These are phyloP conservation scores for Thymelicus acteon DNA, from an alignment of 2,888 invertebrate species.

Conservation along the genomic window DNA sequence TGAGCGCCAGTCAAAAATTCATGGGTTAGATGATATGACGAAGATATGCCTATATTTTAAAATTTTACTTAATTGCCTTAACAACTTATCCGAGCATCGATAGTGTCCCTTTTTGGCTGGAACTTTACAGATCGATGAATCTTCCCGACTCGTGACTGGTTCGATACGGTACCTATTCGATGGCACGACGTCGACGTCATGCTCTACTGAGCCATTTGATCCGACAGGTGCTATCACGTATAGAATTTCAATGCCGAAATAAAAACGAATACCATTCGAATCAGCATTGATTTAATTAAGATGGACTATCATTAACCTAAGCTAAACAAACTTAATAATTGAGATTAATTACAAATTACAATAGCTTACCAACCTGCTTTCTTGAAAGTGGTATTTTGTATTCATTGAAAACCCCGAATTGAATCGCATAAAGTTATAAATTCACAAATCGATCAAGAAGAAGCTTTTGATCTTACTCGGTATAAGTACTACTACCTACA, in stretches of 20 bases:
- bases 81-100: too few relatives aligned
- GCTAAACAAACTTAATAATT: too few relatives aligned
- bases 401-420: too few relatives aligned
- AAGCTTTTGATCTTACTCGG: neutral
- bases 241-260: neutral
- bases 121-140: slow-evolving; percentile 8
- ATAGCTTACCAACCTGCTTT: too few relatives aligned
- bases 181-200: slow-evolving; percentile 56
- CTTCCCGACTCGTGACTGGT: slow-evolving; percentile 54
- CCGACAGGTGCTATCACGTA: slow-evolving; percentile 66
- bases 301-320: neutral
- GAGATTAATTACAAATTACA: too few relatives aligned
- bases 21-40: too few relatives aligned
- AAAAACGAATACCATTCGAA: neutral
- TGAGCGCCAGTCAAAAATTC: too few relatives aligned
- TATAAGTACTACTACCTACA: neutral
- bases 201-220: slow-evolving; percentile 68
- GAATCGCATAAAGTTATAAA: too few relatives aligned
- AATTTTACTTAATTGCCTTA: too few relatives aligned
- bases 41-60: too few relatives aligned
- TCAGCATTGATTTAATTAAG: neutral
- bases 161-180: slow-evolving; percentile 54
- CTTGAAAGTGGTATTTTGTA: too few relatives aligned
- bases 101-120: neutral
- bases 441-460: neutral